Evolutionary conservation across 2,113 vertebrate species (phyloP), one percentile per base, ranked within the genome.

Genomic region (Danio rerio): DNA sequence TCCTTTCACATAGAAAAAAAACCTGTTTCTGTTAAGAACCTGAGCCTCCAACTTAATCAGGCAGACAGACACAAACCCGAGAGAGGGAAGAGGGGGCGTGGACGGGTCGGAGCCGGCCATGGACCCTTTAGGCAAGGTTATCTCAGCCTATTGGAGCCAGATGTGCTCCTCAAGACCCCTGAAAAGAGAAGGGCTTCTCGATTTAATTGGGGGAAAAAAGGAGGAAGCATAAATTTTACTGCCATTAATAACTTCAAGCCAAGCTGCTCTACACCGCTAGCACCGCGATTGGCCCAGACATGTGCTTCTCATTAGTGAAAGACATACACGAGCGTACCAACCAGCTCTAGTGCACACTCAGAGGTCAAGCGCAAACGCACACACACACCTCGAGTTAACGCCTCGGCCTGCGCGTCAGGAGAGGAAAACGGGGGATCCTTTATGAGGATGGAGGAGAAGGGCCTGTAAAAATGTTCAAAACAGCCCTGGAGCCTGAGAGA

Each of bases 151-250:
- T 96, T 95, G 84, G 90, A 95, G 95, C 93, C 96, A 98, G 96
- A 94, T 98, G 97, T 93, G 91, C 88, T 86, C 81, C 78, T 91
- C 88, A 93, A 92, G 91, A 93, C 93, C 90, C 91, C 91, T 86
- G 86, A 89, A 88, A 89, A 86, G 87, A 90, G 87, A 88, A 86
- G 92, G 87, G 85, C 92, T 95, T 92, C 92, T 90, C 92, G 90
- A 90, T 94, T 97, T 97, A 98, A 97, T 96, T 97, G 95, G 94
- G 94, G 81, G 80, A 69, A 95, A 83, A 95, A 95, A 97, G 95
- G 94, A 96, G 96, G 96, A 97, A 97, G 95, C 95, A 96, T 97
- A 97, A 96, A 95, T 98, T 97, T 97, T 96, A 97, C 96, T 96
- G 93, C 95, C 93, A 95, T 96, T 96, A 97, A 96, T 97, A 96